Percentiles rank a stretch among this genome's conserved stretches.
phyloP scores from a whole-genome alignment of 2,888 invertebrate genomes.

The Cantharis flavilabris region DNA sequence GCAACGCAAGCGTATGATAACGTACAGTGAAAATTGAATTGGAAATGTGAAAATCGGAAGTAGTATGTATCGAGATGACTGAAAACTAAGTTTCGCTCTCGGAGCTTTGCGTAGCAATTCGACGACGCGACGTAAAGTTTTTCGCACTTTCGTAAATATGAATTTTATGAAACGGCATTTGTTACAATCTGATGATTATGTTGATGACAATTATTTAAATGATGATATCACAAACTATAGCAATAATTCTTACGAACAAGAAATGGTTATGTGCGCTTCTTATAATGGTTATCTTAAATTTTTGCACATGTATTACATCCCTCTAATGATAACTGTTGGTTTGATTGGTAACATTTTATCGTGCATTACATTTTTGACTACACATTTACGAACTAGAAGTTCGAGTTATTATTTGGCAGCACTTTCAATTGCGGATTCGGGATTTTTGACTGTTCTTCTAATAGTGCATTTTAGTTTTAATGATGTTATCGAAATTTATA shows the following conservation, averaged over 20 bases:
- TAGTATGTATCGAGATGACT: background rate
- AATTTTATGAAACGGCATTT: background rate
- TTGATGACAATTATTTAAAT: background rate
- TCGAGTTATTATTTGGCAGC: conserved; percentile 69
- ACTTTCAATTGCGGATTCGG: conserved; percentile 64
- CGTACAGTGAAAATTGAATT: background rate
- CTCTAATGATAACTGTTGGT: conserved; percentile 63
- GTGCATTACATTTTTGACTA: conserved; percentile 64
- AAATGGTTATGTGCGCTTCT: conserved; percentile 10
- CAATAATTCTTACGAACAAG: conserved; percentile 8
- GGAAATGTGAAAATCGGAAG: background rate
- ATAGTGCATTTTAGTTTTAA: conserved; percentile 61
- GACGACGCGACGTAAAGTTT: background rate
- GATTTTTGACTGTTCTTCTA: conserved; percentile 61
- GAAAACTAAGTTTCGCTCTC: background rate
- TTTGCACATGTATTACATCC: conserved; percentile 63
- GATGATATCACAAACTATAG: background rate
- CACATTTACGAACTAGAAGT: conserved; percentile 64
- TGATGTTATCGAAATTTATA: conserved; percentile 57
- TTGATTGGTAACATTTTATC: conserved; percentile 65
- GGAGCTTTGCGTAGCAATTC: background rate
- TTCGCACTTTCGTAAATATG: background rate
- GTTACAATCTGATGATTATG: background rate
- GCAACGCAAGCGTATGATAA: conserved; percentile 18
- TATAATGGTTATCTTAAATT: conserved; percentile 53